Base-by-base conservation (phyloP, 2,888 invertebrate genomes). In the Andrena bucephala region DNA sequence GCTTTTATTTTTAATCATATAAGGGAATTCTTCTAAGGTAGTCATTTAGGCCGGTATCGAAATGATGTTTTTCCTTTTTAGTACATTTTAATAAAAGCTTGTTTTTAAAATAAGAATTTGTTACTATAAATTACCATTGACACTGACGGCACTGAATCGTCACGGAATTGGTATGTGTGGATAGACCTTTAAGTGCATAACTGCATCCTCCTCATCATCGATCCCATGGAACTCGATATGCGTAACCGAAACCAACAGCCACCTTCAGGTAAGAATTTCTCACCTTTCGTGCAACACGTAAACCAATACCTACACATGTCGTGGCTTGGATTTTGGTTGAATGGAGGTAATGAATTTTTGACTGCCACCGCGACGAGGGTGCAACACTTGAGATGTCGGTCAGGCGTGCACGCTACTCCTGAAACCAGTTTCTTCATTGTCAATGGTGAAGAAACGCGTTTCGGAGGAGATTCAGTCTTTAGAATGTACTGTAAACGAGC, bases 191-290 rank as follows among this genome's bases (percentile, higher is more conserved):
- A 42, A 42, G 42, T 42, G 16, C 16, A 16, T 52, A 27, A 27
- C 48, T 60, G 62, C 67, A 36, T 52, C 29, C 29, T 31, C 13
- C 7, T 60, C 60, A 67, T 84, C 75, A 66, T 69, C 81, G 77
- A 85, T 85, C 72, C 33, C 50, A 85, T 65, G 85, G 81, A 81
- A 85, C 36, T 20, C 60, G 68, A 85, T 85, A 85, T 69, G 20
- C 24, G 76, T 42, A 48, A 57, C 20, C 31, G 63, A 80, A 65
- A 52, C 27, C 60, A 42, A 20, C 27, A n/a, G 24, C 62, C 42
- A 57, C 36, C 8, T n/a, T 54, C 52, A 67, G 63, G 54, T 3
- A n/a, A 27, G 16, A 65, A 62, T 66, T 84, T 84, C 59, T 68
- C 73, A 54, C 29, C 65, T 71, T 74, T 63, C 50, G 33, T 33